Percentiles rank a stretch among this genome's conserved stretches.
phyloP scores from a whole-genome alignment of 2,797 vertebrate genomes.

The Chanos chanos region DNA sequence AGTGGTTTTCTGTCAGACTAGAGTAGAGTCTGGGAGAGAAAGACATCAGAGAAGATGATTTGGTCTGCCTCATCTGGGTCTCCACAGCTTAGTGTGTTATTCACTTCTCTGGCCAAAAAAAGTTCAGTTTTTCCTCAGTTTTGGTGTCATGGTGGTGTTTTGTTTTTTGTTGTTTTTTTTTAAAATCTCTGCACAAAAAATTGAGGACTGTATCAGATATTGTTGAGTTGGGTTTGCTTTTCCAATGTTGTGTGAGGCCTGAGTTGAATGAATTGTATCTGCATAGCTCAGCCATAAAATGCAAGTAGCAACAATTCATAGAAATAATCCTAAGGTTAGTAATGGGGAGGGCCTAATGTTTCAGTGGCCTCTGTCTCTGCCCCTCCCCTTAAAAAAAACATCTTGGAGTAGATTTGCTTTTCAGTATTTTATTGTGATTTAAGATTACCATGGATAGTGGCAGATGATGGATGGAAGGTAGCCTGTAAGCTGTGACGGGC shows the following conservation, averaged over 20 bases:
- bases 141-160: too few species aligned
- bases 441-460: background rate
- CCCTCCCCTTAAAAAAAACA: conserved; percentile 13
- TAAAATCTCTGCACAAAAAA: background rate
- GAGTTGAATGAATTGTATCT: conserved; percentile 25
- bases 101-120: too few species aligned
- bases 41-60: too few species aligned
- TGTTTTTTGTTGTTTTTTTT: too few species aligned
- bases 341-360: conserved; percentile 28
- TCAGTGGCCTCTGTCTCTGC: conserved; percentile 26
- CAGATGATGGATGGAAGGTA: conserved; percentile 8
- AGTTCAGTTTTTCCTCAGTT: too few species aligned
- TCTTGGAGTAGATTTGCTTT: conserved; percentile 2
- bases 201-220: too few species aligned
- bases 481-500: background rate
- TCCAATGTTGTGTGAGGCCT: conserved; percentile 26
- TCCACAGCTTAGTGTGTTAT: too few species aligned
- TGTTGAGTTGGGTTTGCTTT: background rate
- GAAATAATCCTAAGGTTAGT: conserved; percentile 35
- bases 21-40: too few species aligned
- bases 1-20: too few species aligned
- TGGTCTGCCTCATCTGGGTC: too few species aligned
- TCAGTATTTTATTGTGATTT: background rate
- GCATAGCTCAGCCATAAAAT: conserved; percentile 35
- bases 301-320: conserved; percentile 40